These are phyloP conservation scores for Cossypha niveicapilla DNA, from an alignment of 2,797 vertebrate genomes.

Conservation along the genomic window DNA sequence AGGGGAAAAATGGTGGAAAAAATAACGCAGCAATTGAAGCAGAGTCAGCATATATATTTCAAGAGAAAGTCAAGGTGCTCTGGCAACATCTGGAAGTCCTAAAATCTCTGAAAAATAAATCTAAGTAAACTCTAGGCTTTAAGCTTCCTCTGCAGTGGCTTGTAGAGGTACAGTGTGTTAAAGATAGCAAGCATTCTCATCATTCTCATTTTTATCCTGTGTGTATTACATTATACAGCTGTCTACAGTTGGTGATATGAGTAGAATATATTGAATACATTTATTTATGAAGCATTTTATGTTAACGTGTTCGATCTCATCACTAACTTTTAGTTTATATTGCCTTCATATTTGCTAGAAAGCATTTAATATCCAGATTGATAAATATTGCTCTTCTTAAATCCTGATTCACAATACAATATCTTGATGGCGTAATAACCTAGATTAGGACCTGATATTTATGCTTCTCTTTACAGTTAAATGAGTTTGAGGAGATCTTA, in stretches of 20 bases:
- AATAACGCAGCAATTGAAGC: not conserved
- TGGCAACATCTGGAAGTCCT: not conserved
- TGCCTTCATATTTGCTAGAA: not conserved
- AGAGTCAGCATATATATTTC: not conserved
- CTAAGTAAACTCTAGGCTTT: not conserved
- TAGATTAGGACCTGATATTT: not conserved
- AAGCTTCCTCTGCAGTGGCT: not conserved
- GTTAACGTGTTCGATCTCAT: rapidly evolving
- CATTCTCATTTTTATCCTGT: not conserved
- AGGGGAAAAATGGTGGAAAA: not conserved
- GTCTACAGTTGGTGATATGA: not conserved
- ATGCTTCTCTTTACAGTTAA: not conserved
- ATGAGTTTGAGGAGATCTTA: not conserved
- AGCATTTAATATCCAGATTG: not conserved
- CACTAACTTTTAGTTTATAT: not conserved
- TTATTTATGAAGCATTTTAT: not conserved
- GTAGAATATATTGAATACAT: not conserved
- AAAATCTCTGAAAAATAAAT: not conserved
- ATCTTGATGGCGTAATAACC: not conserved
- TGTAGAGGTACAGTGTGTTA: not conserved
- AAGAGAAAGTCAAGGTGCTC: not conserved
- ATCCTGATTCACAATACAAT: not conserved
- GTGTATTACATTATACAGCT: not conserved
- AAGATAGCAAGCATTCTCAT: not conserved
- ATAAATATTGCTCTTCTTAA: not conserved